Conservation (phyloP, 92 coral and sea anemone genomes). For the Zoanthus sociatus region DNA sequence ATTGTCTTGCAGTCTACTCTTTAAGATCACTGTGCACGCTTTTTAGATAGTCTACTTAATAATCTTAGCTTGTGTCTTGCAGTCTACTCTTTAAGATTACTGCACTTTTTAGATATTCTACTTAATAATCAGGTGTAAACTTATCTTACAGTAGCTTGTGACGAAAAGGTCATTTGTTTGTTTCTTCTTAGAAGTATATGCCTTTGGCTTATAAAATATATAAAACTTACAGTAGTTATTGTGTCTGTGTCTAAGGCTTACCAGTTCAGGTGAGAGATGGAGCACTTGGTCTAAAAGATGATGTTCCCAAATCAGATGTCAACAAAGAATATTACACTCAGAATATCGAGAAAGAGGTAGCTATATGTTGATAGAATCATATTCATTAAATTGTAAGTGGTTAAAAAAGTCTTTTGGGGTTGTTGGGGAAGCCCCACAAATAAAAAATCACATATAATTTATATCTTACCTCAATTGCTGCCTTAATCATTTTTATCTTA, state of each 20-base stretch:
- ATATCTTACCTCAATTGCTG: too few relatives aligned
- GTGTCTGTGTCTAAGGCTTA: conserved; percentile 60
- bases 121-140: not conserved
- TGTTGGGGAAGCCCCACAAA: too few relatives aligned
- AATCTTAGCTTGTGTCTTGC: not conserved
- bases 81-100: not conserved
- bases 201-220: too few relatives aligned
- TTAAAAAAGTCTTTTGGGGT: too few relatives aligned
- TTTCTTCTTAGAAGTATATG: too few relatives aligned
- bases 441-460: too few relatives aligned
- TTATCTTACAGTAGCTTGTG: too few relatives aligned
- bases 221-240: not conserved
- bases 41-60: not conserved
- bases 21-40: too few relatives aligned
- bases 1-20: not conserved
- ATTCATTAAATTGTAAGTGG: not conserved
- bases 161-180: too few relatives aligned
- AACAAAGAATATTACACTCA: conserved; percentile 99
- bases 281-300: conserved; percentile 96
- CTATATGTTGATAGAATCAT: not conserved
- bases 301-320: conserved; percentile 98
- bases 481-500: too few relatives aligned
- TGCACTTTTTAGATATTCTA: not conserved
- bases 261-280: conserved; percentile 99
- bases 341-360: conserved; percentile 90